Percentiles rank a stretch among this genome's conserved stretches.
These are phyloP conservation scores for Cataglyphis hispanica DNA, from an alignment of 1,140 invertebrate genomes.

Conservation along the genomic window DNA sequence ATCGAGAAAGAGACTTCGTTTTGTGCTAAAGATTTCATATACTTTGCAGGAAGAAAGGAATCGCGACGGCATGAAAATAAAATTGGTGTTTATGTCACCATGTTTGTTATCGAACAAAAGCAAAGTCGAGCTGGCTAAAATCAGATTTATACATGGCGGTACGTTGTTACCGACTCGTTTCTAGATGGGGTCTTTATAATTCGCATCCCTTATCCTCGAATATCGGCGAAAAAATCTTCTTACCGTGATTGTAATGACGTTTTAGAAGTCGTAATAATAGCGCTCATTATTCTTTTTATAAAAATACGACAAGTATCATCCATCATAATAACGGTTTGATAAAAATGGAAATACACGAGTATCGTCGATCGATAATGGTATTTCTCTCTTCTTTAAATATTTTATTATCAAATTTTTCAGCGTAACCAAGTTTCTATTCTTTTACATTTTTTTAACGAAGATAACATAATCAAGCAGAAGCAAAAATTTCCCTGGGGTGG, in stretches of 20 bases:
- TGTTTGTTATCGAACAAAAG: too few species aligned
- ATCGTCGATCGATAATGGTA: constrained; percentile 35
- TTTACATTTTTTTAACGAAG: not conserved
- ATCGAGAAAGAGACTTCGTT: too few species aligned
- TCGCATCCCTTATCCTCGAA: constrained; percentile 67
- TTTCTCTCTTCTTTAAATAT: constrained; percentile 51
- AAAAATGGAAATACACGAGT: constrained; percentile 21
- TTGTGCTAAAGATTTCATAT: too few species aligned
- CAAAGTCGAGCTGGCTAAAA: constrained; percentile 58
- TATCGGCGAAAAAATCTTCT: not conserved
- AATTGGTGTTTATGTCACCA: too few species aligned
- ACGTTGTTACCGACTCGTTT: constrained; percentile 60
- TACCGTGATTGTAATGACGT: constrained; percentile 27
- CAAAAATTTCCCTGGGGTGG: not conserved
- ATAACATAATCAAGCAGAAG: not conserved
- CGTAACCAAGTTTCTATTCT: constrained; percentile 3
- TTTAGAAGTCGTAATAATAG: constrained; percentile 53
- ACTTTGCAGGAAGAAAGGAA: too few species aligned
- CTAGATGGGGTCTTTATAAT: constrained; percentile 69
- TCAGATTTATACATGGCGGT: constrained; percentile 74
- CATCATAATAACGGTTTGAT: not conserved
- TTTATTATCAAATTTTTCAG: not conserved
- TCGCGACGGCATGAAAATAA: too few species aligned
- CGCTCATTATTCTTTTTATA: constrained; percentile 37
- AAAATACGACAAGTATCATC: constrained; percentile 6